Evolutionary conservation across 1,140 invertebrate species (phyloP), one percentile per base, ranked within the genome.

Genomic region (Dendrolimus kikuchii): DNA sequence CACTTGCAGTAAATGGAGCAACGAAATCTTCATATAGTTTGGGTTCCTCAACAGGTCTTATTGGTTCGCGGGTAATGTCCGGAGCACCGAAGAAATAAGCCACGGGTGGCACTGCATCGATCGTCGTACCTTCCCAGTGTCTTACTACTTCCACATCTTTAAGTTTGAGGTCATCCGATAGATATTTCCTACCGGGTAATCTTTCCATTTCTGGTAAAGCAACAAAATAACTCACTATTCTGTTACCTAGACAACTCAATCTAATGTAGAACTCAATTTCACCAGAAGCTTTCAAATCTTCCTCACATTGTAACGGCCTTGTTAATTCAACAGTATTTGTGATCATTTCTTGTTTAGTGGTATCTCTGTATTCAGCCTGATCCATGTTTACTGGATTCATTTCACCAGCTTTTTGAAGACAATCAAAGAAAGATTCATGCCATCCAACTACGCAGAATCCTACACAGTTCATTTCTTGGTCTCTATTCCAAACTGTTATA

Each of bases 81-180:
- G 78, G 77, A 59, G 83, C 83, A 39, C 80, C 77, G 38, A 79
- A 85, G 40, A 84, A 75, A 47, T 78, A 84, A 6, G 81, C 72
- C 4, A 85, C 73, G 37, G 81, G 81, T 7, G 80, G 76, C 2
- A 82, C 73, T 36, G 64, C 51, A 39, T 87, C 81, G 57, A 85
- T 84, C 2, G 71, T 66, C 7, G 83, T 85, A 0, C 80, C 81
- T 38, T 82, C 76, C 83, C 81, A 85, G 50, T 85, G 81, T 38
- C 81, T 75, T 0, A 87, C 77, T 4, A 84, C 80, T 62, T 85
- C 83, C 8, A 86, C 51, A 54, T 86, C 81, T 67, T 85, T 86
- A 5, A 82, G 52, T 53, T 77, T 81, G 7, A 80, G 64, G 39
- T 84, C 81, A 63, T 87, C 83, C 0, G 49, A 67, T n/a, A 87